These are phyloP conservation scores for Danio jaintianensis DNA, from an alignment of 2,797 vertebrate species.

Conservation along the genomic window DNA sequence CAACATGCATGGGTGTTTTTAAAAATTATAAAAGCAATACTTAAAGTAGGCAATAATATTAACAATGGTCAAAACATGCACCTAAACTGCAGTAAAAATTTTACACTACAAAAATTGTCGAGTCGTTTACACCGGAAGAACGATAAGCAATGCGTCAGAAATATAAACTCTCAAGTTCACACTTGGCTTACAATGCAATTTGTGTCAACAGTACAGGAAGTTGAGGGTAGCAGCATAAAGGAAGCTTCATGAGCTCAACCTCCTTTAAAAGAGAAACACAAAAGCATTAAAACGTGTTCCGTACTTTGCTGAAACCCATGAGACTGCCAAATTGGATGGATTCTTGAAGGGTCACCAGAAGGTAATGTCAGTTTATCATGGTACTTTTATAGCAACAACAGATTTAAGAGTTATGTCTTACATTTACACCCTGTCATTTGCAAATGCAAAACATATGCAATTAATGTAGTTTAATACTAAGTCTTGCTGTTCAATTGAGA, in stretches of 20 bases:
- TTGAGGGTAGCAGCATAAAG: conserved; percentile 53
- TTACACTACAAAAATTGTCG: no score
- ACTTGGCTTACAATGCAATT: conserved; percentile 29
- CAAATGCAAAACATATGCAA: conserved; percentile 4
- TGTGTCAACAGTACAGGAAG: conserved; percentile 63
- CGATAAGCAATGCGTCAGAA: neutral
- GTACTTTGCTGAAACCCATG: neutral
- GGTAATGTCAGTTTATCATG: conserved; percentile 24
- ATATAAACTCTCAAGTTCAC: conserved; percentile 6
- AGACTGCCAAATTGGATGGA: conserved; percentile 10
- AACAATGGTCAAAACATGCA: neutral
- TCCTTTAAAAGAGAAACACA: conserved; percentile 1
- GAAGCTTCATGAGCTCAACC: conserved; percentile 62
- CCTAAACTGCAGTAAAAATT: neutral
- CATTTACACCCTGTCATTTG: neutral
- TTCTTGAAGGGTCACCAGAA: conserved; percentile 21
- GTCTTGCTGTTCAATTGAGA: neutral
- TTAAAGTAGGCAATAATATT: no score
- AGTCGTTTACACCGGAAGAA: conserved; percentile 8
- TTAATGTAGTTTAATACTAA: neutral
- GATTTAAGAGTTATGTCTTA: neutral
- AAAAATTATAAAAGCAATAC: no score
- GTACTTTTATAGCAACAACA: neutral
- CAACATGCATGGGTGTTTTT: neutral
- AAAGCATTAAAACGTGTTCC: neutral